Conservation (phyloP, 1,140 invertebrate genomes). For the Magallana gigas region DNA sequence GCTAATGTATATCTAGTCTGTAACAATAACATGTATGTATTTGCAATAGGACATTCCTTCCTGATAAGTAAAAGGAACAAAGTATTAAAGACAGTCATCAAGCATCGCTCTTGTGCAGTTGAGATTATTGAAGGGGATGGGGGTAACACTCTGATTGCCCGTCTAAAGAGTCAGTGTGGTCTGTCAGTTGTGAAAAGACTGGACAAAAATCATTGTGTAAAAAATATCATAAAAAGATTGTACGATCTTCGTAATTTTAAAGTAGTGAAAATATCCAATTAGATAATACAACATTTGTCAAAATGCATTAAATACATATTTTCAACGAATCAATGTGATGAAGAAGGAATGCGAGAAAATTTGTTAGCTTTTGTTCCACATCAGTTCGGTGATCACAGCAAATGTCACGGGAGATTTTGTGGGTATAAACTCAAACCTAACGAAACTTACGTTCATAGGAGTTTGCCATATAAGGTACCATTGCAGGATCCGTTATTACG, state of each 20-base stretch:
- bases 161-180: conserved; percentile 12
- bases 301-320: conserved; percentile 58
- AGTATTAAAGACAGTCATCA: conserved; percentile 51
- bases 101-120: background rate
- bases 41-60: conserved; percentile 39
- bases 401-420: conserved; percentile 46
- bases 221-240: background rate
- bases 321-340: conserved; percentile 54
- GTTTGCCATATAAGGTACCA: conserved; percentile 55
- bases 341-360: conserved; percentile 50
- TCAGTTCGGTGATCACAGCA: conserved; percentile 52
- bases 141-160: conserved; percentile 18
- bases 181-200: conserved; percentile 2
- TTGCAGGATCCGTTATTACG: conserved; percentile 28
- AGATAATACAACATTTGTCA: conserved; percentile 50
- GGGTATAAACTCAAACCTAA: conserved; percentile 46
- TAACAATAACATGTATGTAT: background rate
- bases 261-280: conserved; percentile 49
- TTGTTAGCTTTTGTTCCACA: conserved; percentile 50
- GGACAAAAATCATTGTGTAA: conserved; percentile 39
- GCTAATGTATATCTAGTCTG: background rate
- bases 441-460: conserved; percentile 49
- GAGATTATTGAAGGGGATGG: conserved; percentile 37
- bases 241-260: background rate
- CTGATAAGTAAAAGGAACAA: conserved; percentile 52